Conservation (phyloP, 92 coral and sea anemone species). For the Epizoanthus ramosus region DNA sequence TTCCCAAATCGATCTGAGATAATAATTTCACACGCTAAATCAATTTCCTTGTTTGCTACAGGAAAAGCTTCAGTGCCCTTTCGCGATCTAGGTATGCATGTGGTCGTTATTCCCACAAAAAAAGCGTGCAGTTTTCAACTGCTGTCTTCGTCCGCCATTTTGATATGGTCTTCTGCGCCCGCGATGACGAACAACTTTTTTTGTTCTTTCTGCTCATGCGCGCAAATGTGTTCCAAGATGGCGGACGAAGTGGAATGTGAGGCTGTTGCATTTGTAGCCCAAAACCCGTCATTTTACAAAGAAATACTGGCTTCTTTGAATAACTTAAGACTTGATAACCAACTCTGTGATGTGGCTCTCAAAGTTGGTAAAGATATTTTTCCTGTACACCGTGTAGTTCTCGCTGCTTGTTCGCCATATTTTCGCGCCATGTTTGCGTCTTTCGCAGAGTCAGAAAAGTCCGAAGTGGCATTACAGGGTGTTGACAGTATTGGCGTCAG, state of each 20-base stretch:
- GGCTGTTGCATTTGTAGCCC: constrained; percentile 25
- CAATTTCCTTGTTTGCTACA: too few species aligned
- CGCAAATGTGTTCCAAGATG: constrained; percentile 3
- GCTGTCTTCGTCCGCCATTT: constrained; percentile 49
- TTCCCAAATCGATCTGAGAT: too few species aligned
- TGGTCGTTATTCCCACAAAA: not conserved
- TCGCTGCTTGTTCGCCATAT: constrained; percentile 68
- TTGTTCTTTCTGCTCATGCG: constrained; percentile 1
- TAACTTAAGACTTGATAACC: constrained; percentile 52
- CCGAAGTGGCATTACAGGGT: constrained; percentile 54
- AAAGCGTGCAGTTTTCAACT: not conserved
- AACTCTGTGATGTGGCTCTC: constrained; percentile 68
- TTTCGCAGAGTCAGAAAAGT: constrained; percentile 45
- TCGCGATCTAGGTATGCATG: not conserved
- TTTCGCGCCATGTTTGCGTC: constrained; percentile 64
- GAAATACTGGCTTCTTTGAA: constrained; percentile 50
- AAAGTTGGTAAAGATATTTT: constrained; percentile 60
- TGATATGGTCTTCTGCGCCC: constrained; percentile 29
- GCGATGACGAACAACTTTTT: not conserved
- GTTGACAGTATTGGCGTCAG: constrained; percentile 60
- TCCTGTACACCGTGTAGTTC: constrained; percentile 60
- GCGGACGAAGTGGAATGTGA: constrained; percentile 29
- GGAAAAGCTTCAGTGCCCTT: not conserved
- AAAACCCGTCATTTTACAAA: constrained; percentile 41
- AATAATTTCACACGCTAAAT: too few species aligned